A percentile compares a stretch with the other conserved stretches of the same genome.
These are phyloP conservation scores for Odocoileus virginianus DNA, from an alignment of 2,113 vertebrate genomes.

Conservation along the genomic window DNA sequence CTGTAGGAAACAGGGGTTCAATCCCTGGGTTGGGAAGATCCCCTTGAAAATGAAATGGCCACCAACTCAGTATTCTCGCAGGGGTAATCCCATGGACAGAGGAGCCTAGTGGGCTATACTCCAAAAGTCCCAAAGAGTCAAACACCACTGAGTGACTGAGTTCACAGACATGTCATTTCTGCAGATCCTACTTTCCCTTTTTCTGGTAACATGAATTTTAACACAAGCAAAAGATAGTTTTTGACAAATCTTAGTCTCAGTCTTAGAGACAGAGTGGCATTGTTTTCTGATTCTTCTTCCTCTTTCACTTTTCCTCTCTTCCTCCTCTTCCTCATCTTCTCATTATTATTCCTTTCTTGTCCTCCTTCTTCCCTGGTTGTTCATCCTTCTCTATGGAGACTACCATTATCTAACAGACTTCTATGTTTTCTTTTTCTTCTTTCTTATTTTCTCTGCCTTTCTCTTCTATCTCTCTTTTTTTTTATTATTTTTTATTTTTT, in stretches of 20 bases:
- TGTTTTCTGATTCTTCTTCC: not conserved
- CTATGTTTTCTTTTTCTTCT: not conserved
- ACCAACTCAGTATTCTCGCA: too few relatives aligned
- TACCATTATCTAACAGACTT: not conserved
- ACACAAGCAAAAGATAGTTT: too few relatives aligned
- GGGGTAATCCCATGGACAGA: too few relatives aligned
- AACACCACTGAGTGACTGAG: too few relatives aligned
- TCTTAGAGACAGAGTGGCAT: not conserved
- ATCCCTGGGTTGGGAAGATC: too few relatives aligned
- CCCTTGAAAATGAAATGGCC: too few relatives aligned
- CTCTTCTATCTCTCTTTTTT: not conserved
- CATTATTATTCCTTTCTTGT: not conserved
- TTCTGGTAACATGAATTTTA: rapidly evolving
- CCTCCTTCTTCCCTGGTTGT: not conserved
- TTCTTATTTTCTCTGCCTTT: not conserved
- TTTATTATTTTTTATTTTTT: not conserved
- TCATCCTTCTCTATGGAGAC: not conserved
- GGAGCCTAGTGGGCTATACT: too few relatives aligned
- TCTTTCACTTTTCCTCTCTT: not conserved
- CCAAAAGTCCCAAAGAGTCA: too few relatives aligned
- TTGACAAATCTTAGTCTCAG: not conserved
- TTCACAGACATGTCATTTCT: too few relatives aligned
- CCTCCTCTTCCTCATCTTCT: not conserved
- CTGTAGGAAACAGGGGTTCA: too few relatives aligned
- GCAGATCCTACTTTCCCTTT: too few relatives aligned